A percentile compares a stretch with the other conserved stretches of the same genome.
Evolutionary conservation across 2,888 invertebrate genomes (phyloP).

Genomic region (Pseudococcus jackbeardsleyi): DNA sequence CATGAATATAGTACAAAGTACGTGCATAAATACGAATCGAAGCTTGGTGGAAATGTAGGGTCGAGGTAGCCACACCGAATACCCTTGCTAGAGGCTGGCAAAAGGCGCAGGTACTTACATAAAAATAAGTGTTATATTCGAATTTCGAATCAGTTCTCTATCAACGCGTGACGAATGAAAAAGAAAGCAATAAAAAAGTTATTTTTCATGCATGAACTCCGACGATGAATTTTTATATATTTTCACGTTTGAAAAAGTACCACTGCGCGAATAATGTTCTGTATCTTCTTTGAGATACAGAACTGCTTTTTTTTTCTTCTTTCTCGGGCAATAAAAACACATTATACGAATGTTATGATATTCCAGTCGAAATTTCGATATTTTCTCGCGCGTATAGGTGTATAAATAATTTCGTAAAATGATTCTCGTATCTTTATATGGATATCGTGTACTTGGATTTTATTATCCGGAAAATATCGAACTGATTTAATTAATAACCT

Average conservation of each 20-base stretch:
- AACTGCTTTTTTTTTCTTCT: background rate
- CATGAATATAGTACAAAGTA: background rate
- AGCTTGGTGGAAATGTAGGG: background rate
- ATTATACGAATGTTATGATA: conserved; percentile 36
- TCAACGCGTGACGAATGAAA: conserved; percentile 47
- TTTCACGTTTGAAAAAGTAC: conserved; percentile 32
- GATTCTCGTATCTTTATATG: background rate
- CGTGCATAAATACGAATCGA: background rate
- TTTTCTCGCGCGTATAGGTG: background rate
- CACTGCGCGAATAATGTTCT: conserved; percentile 34
- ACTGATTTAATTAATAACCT: background rate
- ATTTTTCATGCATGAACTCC: conserved; percentile 45
- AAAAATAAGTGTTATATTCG: background rate
- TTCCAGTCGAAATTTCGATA: background rate
- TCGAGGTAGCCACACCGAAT: background rate
- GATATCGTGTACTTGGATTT: background rate
- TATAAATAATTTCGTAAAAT: conserved; percentile 15
- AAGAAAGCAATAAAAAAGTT: conserved; percentile 53
- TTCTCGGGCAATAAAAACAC: conserved; percentile 34
- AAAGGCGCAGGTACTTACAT: background rate
- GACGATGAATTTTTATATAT: conserved; percentile 41
- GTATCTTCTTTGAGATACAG: conserved; percentile 21
- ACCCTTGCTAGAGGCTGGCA: background rate
- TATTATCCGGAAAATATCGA: background rate
- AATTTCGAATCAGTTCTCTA: conserved; percentile 29